Evolutionary conservation across 1,140 invertebrate genomes (phyloP).

Genomic region (Oryzaephilus surinamensis): DNA sequence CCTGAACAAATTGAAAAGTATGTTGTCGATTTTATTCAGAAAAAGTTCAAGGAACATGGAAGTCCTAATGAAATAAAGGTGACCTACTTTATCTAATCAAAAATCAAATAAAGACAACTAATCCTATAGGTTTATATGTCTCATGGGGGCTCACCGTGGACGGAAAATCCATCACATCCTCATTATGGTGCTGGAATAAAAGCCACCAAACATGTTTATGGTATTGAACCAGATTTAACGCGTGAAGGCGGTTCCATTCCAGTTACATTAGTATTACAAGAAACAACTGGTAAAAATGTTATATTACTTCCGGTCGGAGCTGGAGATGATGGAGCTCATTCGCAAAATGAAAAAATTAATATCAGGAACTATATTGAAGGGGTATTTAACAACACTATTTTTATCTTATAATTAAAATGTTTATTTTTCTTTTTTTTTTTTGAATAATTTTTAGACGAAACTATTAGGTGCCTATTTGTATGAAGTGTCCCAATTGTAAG

Average conservation of each 20-base stretch:
- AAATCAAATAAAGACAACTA: too few species aligned
- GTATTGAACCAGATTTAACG: constrained; percentile 87
- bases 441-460: constrained; percentile 57
- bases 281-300: constrained; percentile 86
- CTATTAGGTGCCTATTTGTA: constrained; percentile 74
- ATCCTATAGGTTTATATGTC: too few species aligned
- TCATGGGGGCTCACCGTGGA: constrained; percentile 83
- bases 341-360: constrained; percentile 96
- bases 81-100: too few species aligned
- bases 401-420: too few species aligned
- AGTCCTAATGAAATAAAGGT: constrained; percentile 78
- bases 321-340: constrained; percentile 94
- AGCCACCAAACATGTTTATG: constrained; percentile 83
- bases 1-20: constrained; percentile 64
- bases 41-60: constrained; percentile 58
- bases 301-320: constrained; percentile 84
- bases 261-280: constrained; percentile 82
- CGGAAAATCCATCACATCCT: constrained; percentile 81
- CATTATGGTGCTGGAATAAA: constrained; percentile 82
- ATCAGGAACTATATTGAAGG: constrained; percentile 88
- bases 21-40: constrained; percentile 64
- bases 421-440: background rate
- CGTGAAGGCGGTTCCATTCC: constrained; percentile 79
- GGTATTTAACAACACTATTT: too few species aligned
- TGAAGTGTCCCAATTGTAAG: constrained; percentile 57